phyloP scores from a whole-genome alignment of 2,888 invertebrate species.

The Xestia xanthographa region DNA sequence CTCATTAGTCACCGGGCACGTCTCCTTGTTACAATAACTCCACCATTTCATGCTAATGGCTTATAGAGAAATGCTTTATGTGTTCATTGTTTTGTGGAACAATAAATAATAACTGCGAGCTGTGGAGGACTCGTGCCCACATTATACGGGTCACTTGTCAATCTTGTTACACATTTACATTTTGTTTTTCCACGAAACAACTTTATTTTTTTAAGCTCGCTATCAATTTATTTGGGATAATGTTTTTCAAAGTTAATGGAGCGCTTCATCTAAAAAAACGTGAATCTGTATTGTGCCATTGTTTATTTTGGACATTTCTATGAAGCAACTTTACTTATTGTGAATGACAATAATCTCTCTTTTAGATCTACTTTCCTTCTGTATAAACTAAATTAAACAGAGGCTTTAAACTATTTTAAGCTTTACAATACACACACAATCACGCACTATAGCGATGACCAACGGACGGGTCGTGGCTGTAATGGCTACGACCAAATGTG shows the following conservation, averaged over 20 bases:
- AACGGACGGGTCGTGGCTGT: conserved; percentile 21
- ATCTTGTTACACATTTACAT: conserved; percentile 64
- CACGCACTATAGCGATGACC: conserved; percentile 20
- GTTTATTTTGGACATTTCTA: conserved; percentile 26
- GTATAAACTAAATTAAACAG: neutral
- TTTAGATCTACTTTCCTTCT: neutral
- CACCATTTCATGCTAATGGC: conserved; percentile 84
- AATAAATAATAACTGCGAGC: conserved; percentile 80
- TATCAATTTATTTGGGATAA: conserved; percentile 59
- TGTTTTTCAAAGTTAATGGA: conserved; percentile 47
- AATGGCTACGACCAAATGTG: conserved; percentile 30
- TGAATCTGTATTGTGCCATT: conserved; percentile 31
- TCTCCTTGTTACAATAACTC: conserved; percentile 71
- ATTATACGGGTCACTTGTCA: conserved; percentile 62
- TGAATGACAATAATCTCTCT: neutral
- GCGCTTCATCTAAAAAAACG: conserved; percentile 30
- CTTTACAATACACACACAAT: conserved; percentile 17
- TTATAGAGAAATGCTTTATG: conserved; percentile 87
- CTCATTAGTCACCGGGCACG: conserved; percentile 71
- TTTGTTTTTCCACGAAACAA: conserved; percentile 72
- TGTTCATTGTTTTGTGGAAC: conserved; percentile 85
- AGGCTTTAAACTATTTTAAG: conserved; percentile 4
- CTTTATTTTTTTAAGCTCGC: conserved; percentile 57
- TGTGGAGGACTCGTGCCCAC: conserved; percentile 68
- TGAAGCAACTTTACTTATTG: conserved; percentile 5